Conservation (phyloP, 2,797 vertebrate species). For the Xenentodon cancila region DNA sequence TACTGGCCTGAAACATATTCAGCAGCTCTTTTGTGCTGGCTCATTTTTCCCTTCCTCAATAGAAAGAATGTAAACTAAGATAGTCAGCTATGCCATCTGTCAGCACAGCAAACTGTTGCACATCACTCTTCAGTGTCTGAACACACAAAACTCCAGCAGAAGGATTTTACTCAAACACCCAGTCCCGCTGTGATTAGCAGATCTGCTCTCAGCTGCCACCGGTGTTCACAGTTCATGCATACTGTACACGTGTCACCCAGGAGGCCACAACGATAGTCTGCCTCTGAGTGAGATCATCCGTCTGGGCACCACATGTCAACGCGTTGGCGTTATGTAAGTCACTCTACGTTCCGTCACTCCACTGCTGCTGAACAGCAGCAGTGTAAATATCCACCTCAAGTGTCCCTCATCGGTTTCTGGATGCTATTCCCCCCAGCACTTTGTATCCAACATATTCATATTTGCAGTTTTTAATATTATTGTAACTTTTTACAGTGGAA, state of each 20-base stretch:
- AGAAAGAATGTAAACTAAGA: not conserved
- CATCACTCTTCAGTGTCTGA: not conserved
- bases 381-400: slow-evolving; percentile 1
- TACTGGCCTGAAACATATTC: not conserved
- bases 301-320: slow-evolving; percentile 43
- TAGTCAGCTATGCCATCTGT: not conserved
- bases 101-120: slow-evolving; percentile 14
- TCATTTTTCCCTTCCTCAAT: not conserved
- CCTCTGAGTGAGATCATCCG: slow-evolving; percentile 46
- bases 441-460: not conserved
- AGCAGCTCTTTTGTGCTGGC: not conserved
- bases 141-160: not conserved
- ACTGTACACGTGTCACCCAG: slow-evolving; percentile 14
- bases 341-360: slow-evolving; percentile 10
- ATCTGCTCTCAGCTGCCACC: slow-evolving; percentile 43
- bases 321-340: slow-evolving; percentile 36
- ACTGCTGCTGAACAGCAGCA: slow-evolving; percentile 7
- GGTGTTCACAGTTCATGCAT: slow-evolving; percentile 20
- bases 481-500: not conserved
- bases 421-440: too few relatives aligned
- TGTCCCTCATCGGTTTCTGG: slow-evolving; percentile 6
- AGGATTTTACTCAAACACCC: slow-evolving; percentile 34
- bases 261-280: slow-evolving; percentile 29
- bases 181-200: slow-evolving; percentile 2
- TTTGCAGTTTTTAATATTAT: not conserved